Evolutionary conservation across 2,888 invertebrate species (phyloP).

Genomic region (Netelia melanura): DNA sequence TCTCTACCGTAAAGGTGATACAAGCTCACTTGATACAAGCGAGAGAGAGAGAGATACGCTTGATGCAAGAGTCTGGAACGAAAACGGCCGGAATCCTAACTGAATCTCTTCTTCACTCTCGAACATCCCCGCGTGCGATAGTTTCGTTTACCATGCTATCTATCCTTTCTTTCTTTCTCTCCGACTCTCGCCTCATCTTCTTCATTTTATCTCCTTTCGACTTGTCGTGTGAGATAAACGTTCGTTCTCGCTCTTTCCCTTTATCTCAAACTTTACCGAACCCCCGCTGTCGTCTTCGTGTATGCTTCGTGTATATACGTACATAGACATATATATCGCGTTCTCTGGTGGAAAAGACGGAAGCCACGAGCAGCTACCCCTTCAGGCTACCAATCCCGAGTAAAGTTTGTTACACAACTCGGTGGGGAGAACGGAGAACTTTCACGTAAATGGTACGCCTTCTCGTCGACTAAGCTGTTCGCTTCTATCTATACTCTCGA

Average conservation of each 20-base stretch:
- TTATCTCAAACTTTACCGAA: constrained; percentile 61
- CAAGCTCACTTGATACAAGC: constrained; percentile 40
- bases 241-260: constrained; percentile 46
- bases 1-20: constrained; percentile 55
- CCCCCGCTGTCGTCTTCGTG: constrained; percentile 19
- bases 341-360: constrained; percentile 48
- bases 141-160: constrained; percentile 42
- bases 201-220: constrained; percentile 27
- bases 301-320: neutral
- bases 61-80: constrained; percentile 49
- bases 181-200: constrained; percentile 75
- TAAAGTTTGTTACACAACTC: constrained; percentile 84
- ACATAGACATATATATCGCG: constrained; percentile 7
- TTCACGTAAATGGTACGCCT: constrained; percentile 66
- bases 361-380: constrained; percentile 75
- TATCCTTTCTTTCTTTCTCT: constrained; percentile 59
- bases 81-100: constrained; percentile 81
- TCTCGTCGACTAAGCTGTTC: constrained; percentile 66
- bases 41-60: constrained; percentile 55
- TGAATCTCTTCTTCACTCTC: constrained; percentile 78
- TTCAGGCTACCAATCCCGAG: constrained; percentile 84
- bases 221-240: constrained; percentile 27
- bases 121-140: constrained; percentile 45
- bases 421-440: constrained; percentile 71
- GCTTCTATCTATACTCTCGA: constrained; percentile 5